Conservation (phyloP, 1,140 invertebrate species). For the Eulimnadia texana region DNA sequence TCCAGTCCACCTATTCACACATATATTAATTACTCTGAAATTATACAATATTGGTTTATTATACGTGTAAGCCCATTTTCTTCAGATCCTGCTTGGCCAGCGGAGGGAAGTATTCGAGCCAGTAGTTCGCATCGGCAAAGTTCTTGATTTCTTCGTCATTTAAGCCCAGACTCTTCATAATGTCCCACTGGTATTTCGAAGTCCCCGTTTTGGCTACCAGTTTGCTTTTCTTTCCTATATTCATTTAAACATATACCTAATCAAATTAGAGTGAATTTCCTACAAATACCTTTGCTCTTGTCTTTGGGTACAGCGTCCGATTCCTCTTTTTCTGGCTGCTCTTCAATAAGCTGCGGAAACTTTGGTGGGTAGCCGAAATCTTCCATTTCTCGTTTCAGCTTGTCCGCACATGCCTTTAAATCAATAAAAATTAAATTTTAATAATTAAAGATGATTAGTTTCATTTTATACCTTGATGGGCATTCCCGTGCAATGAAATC, state of each 20-base stretch:
- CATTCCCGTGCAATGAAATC: constrained; percentile 97
- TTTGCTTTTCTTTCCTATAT: constrained; percentile 55
- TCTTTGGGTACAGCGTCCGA: constrained; percentile 57
- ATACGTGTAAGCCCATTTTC: constrained; percentile 75
- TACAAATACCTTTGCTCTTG: constrained; percentile 75
- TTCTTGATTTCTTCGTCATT: constrained; percentile 77
- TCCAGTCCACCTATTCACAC: constrained; percentile 91
- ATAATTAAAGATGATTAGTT: constrained; percentile 1
- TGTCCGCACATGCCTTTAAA: constrained; percentile 80
- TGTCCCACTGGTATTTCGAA: constrained; percentile 96
- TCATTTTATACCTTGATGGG: constrained; percentile 74
- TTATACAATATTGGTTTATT: constrained; percentile 22
- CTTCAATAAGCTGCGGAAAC: constrained; percentile 50
- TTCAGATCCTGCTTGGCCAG: constrained; percentile 71
- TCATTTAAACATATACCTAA: constrained; percentile 21
- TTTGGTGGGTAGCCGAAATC: constrained; percentile 81
- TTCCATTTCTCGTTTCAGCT: constrained; percentile 85
- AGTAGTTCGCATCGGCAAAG: constrained; percentile 82
- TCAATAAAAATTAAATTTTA: background rate
- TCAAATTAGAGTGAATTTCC: constrained; percentile 12
- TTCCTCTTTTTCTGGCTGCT: constrained; percentile 37
- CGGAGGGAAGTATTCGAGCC: constrained; percentile 94
- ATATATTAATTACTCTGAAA: too few species aligned
- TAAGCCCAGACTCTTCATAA: constrained; percentile 88
- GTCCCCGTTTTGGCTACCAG: constrained; percentile 78